These are phyloP conservation scores for Eupithecia dodoneata DNA, from an alignment of 2,888 invertebrate genomes.

Conservation along the genomic window DNA sequence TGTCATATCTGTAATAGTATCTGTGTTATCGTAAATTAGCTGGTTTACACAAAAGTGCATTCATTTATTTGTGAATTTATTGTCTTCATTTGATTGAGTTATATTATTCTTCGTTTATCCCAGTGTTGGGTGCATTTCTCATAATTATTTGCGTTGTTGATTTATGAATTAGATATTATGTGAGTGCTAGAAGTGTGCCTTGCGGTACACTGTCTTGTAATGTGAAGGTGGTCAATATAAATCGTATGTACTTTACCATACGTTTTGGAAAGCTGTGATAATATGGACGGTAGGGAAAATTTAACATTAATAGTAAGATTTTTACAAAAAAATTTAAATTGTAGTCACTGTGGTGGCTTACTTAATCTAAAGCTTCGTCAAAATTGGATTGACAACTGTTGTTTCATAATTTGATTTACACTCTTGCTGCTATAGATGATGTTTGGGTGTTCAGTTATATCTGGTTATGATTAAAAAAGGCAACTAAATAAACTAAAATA, in stretches of 20 bases:
- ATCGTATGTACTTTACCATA: constrained; percentile 53
- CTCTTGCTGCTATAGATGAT: constrained; percentile 17
- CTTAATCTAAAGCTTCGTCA: constrained; percentile 63
- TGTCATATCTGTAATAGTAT: constrained; percentile 5
- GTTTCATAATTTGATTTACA: constrained; percentile 45
- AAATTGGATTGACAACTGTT: constrained; percentile 52
- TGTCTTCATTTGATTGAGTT: constrained; percentile 10
- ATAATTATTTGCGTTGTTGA: constrained; percentile 24
- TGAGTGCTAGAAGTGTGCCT: constrained; percentile 72
- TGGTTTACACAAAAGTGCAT: constrained; percentile 15
- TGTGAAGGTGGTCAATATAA: constrained; percentile 52
- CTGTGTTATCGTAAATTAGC: neutral
- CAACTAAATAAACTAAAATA: neutral
- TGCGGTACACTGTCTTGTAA: constrained; percentile 61
- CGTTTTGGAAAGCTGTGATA: constrained; percentile 74
- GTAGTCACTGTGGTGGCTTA: constrained; percentile 49
- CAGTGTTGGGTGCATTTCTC: constrained; percentile 11
- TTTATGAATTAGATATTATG: constrained; percentile 46
- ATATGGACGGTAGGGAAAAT: constrained; percentile 53
- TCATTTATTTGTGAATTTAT: constrained; percentile 11
- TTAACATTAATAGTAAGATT: constrained; percentile 46
- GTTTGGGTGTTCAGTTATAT: neutral
- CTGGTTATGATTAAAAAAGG: neutral
- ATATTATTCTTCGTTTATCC: constrained; percentile 1
- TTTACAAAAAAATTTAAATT: constrained; percentile 45